A percentile compares a stretch with the other conserved stretches of the same genome.
phyloP scores from a whole-genome alignment of 1,140 invertebrate species.

The Drosophila serrata region DNA sequence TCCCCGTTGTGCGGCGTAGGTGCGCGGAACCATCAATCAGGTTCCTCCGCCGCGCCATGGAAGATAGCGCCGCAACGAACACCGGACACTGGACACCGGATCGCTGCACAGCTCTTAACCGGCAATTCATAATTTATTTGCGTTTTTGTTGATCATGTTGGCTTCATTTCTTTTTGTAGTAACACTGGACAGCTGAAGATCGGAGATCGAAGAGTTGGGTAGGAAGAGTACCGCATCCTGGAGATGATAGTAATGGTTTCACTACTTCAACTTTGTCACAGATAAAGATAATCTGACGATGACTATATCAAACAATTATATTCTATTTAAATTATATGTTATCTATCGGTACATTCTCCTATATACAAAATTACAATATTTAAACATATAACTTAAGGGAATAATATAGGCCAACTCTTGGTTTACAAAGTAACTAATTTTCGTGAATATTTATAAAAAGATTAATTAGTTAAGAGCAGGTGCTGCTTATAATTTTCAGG shows the following conservation, averaged over 20 bases:
- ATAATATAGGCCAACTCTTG: not conserved
- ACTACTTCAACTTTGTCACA: not conserved
- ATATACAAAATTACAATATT: not conserved
- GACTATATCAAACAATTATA: not conserved
- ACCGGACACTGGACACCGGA: constrained; percentile 17
- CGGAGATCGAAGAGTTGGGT: not conserved
- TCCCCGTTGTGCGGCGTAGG: constrained; percentile 72
- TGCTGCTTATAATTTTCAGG: too few relatives aligned
- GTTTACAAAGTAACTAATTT: not conserved
- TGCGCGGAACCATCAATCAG: constrained; percentile 78
- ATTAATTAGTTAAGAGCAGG: too few relatives aligned
- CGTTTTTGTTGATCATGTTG: constrained; percentile 66
- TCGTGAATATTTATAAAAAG: not conserved
- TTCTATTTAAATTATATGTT: not conserved
- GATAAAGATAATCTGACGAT: not conserved
- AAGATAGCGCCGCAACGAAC: constrained; percentile 62
- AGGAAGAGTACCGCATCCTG: constrained; percentile 10
- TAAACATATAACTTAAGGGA: not conserved
- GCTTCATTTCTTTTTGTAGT: constrained; percentile 72
- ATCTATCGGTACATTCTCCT: not conserved
- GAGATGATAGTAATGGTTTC: not conserved
- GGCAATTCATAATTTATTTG: constrained; percentile 78
- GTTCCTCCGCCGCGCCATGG: constrained; percentile 17
- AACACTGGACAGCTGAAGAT: constrained; percentile 61
- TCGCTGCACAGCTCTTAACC: not conserved